Base-by-base conservation (phyloP, 2,797 vertebrate genomes). In the Serranus cabrilla region DNA sequence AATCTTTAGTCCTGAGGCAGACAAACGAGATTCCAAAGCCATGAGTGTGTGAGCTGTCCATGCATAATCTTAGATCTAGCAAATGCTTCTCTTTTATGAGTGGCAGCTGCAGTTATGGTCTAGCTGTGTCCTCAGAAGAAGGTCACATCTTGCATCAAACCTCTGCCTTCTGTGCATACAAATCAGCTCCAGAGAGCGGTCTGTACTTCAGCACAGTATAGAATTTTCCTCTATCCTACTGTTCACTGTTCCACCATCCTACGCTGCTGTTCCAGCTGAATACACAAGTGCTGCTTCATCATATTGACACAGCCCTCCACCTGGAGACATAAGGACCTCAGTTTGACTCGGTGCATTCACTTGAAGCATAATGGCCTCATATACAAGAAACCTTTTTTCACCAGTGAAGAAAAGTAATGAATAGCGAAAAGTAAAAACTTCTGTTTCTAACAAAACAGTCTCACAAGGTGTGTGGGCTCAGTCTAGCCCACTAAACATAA, bases 51-150 rank as follows among this genome's bases (percentile, higher is more conserved):
- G 20, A 86, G 68, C 12, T 40, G 46, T 43, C 52, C 23, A 49
- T 74, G 74, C 49, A 81, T 80, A 73, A 83, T 76, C 46, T 65
- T 57, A 23, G 76, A 72, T 79, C 65, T 67, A 54, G 67, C 77
- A 85, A 83, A 76, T 73, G 43, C 49, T 59, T 76, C 14, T 47
- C 31, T 84, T 89, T 91, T 88, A 91, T 87, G 79, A 88, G 81
- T 76, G 85, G 74, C 86, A 91, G 90, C 91, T 91, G 90, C 81
- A 74, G 67, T 52, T 31, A 34, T 37, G 54, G 27, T 58, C 18
- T 56, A 11, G 21, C 39, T 7, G 43, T 85, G 79, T 87, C 78
- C 78, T 86, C 46, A 76, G 27, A 81, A 37, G 55, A 74, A 77
- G 64, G 77, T 77, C 11, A 21, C 47, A 64, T 84, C 62, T 81